These are phyloP conservation scores for Cheilosia pagana DNA, from an alignment of 2,888 invertebrate species.

Conservation along the genomic window DNA sequence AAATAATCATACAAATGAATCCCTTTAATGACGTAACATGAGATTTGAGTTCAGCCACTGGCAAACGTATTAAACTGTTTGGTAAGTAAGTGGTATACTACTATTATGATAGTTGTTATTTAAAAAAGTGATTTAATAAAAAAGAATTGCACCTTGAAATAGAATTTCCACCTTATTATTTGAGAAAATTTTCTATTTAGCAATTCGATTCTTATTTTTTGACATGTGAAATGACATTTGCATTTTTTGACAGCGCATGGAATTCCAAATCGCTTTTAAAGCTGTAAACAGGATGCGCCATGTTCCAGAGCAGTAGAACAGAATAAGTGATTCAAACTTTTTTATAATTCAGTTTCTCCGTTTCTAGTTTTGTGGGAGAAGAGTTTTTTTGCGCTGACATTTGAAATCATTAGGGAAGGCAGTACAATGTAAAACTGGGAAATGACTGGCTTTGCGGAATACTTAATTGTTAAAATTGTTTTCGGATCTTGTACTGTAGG, in stretches of 20 bases:
- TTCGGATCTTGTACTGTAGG: too few species aligned
- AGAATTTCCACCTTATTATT: constrained; percentile 2
- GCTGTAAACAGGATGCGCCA: neutral
- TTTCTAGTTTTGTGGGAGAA: too few species aligned
- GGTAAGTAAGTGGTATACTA: neutral
- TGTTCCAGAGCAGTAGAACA: too few species aligned
- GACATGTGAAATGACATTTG: constrained; percentile 28
- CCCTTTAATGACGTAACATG: constrained; percentile 80
- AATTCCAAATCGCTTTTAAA: constrained; percentile 5
- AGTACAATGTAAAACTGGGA: too few species aligned
- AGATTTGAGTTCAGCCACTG: constrained; percentile 3
- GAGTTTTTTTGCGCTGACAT: too few species aligned
- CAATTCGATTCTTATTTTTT: constrained; percentile 23
- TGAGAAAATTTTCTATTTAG: constrained; percentile 18
- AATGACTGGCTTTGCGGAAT: too few species aligned
- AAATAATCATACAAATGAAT: neutral
- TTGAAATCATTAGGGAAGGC: too few species aligned
- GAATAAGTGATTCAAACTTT: too few species aligned
- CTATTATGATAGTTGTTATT: neutral
- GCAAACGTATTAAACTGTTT: neutral
- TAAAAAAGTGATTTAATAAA: neutral
- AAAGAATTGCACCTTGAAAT: constrained; percentile 26
- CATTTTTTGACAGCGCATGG: neutral
- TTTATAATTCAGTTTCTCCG: too few species aligned
- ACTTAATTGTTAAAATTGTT: too few species aligned